Base-by-base conservation (phyloP, 2,888 invertebrate genomes). In the Venusia cambrica region DNA sequence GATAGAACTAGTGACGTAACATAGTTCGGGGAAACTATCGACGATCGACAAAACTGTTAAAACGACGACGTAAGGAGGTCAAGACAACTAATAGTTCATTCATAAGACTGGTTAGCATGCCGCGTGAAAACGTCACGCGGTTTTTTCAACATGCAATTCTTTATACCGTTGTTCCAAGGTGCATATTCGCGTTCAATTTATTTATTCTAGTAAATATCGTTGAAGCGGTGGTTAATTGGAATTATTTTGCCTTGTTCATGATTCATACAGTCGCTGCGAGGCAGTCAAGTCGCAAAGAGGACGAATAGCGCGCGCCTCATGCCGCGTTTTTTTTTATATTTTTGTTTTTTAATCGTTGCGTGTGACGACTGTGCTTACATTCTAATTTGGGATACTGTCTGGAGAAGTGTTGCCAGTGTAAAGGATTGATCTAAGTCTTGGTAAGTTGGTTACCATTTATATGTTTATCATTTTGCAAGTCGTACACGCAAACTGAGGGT, bases 241-340 rank as follows among this genome's bases (percentile, higher is more conserved):
- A 68, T 71, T 79, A 81, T 83, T 77, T 83, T 74, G 78, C 79
- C 70, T 73, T 67, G 70, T 76, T 74, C 61, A 72, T 84, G 83
- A 83, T 68, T 84, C 83, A 81, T n/a, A n/a, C n/a, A n/a, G n/a
- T n/a, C n/a, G n/a, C n/a, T n/a, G n/a, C 69, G 62, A 60, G 72
- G 62, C 77, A 78, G 81, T 79, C 58, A 67, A 61, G 68, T 64
- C 62, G 65, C 63, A 57, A 62, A 54, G 65, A 61, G 66, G 58
- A 63, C 62, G 67, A 59, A 57, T 58, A 57, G 44, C 62, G 75
- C 67, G 57, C 70, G 70, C 50, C 56, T 60, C 46, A 45, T 50
- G 47, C 59, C 62, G 55, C 57, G 58, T 51, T 38, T 53, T 61
- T 54, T 47, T 56, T 64, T 43, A 38, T 28, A 16, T 24, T 36